Conservation (phyloP, 2,113 vertebrate species). For the Felis catus region DNA sequence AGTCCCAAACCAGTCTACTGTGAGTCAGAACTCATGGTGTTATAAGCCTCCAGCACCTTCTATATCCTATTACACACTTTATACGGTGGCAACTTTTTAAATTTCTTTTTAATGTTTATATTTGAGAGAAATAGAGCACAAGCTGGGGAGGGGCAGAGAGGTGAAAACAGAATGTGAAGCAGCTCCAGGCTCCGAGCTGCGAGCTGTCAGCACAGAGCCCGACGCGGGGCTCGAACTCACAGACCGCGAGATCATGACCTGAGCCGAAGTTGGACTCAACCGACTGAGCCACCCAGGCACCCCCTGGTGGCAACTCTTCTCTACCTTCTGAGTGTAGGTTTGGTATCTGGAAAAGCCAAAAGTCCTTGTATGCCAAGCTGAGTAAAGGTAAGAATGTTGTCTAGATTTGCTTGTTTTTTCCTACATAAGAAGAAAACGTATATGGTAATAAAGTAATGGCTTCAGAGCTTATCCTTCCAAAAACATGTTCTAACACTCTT, state of each 20-base stretch:
- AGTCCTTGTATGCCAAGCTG: neutral
- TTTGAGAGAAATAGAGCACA: no score
- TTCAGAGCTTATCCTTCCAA: neutral
- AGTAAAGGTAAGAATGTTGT: neutral
- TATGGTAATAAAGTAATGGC: neutral
- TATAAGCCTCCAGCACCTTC: neutral
- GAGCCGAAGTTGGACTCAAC: no score
- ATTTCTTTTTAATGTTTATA: no score
- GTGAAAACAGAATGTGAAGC: no score
- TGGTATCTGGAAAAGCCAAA: neutral
- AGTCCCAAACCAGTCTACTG: neutral
- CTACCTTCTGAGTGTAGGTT: neutral
- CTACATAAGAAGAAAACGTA: neutral
- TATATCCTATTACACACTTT: neutral
- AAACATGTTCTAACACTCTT: neutral
- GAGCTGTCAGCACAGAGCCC: no score
- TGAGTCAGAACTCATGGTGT: neutral
- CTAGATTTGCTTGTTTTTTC: neutral
- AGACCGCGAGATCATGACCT: no score
- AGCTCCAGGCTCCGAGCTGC: no score
- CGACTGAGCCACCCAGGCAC: no score
- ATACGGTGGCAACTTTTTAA: no score
- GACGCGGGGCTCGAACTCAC: no score
- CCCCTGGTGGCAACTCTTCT: neutral
- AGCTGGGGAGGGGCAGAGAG: no score